Conservation (phyloP, 2,888 invertebrate species). For the Spodoptera littoralis region DNA sequence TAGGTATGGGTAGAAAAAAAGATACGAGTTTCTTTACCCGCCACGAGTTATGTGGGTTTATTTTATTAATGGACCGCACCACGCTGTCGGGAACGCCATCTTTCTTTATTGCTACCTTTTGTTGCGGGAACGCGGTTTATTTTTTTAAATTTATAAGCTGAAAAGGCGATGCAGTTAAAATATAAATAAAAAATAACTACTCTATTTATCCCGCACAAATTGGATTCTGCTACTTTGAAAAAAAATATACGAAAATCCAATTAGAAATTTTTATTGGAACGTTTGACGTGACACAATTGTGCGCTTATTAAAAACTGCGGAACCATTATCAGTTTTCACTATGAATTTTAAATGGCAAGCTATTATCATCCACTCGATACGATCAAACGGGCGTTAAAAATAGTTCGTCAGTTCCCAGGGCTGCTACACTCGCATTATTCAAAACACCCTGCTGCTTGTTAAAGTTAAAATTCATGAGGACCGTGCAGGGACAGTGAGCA, state of each 20-base stretch:
- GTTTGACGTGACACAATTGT: slow-evolving; percentile 4
- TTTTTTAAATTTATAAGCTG: slow-evolving; percentile 39
- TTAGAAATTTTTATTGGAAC: slow-evolving; percentile 1
- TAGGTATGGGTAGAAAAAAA: slow-evolving; percentile 42
- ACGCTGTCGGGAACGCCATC: slow-evolving; percentile 32
- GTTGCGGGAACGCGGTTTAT: slow-evolving; percentile 24
- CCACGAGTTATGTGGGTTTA: slow-evolving; percentile 49
- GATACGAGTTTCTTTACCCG: slow-evolving; percentile 41
- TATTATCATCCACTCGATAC: slow-evolving; percentile 54
- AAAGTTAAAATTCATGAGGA: slow-evolving; percentile 84
- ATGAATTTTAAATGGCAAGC: slow-evolving; percentile 46
- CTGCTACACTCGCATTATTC: slow-evolving; percentile 71
- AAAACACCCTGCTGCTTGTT: slow-evolving; percentile 66
- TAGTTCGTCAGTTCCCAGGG: slow-evolving; percentile 58
- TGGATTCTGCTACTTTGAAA: background rate
- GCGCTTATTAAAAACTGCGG: slow-evolving; percentile 15
- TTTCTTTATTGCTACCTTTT: slow-evolving; percentile 54
- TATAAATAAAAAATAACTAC: too few species aligned
- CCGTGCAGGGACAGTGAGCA: slow-evolving; percentile 65
- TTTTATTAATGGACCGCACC: slow-evolving; percentile 55
- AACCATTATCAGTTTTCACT: slow-evolving; percentile 24
- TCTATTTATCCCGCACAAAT: background rate
- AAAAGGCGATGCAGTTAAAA: background rate
- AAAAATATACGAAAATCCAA: background rate
- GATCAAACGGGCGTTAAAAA: slow-evolving; percentile 57